Evolutionary conservation across 2,888 invertebrate genomes (phyloP).

Genomic region (Nasonia oneida): DNA sequence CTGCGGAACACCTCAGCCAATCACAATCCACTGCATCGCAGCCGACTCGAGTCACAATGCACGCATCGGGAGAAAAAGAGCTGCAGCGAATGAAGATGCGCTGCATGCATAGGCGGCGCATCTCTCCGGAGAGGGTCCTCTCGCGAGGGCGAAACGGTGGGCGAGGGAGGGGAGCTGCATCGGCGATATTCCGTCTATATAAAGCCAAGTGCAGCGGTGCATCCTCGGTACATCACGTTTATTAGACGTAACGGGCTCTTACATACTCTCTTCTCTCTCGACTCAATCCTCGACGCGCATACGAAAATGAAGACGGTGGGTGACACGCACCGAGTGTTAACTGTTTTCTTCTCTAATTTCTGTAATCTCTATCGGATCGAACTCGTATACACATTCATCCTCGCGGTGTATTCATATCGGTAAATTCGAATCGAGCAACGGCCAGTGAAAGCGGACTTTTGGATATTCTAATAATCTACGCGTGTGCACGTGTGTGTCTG

Average conservation of each 20-base stretch:
- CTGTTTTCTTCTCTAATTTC: background rate
- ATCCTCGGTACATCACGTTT: slow-evolving; percentile 73
- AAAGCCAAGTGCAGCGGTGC: slow-evolving; percentile 73
- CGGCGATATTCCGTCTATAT: slow-evolving; percentile 76
- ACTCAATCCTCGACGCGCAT: slow-evolving; percentile 3
- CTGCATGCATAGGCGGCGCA: background rate
- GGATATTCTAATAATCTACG: background rate
- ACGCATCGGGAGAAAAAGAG: background rate
- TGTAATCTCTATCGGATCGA: background rate
- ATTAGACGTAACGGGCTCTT: slow-evolving; percentile 63
- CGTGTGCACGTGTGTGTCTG: background rate
- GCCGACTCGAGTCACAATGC: no score
- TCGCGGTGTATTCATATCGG: background rate
- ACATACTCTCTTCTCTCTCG: background rate
- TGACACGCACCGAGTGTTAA: slow-evolving; percentile 49
- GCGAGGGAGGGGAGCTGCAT: slow-evolving; percentile 67
- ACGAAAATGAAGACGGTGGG: slow-evolving; percentile 75
- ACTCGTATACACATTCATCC: background rate
- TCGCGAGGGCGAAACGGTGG: slow-evolving; percentile 26
- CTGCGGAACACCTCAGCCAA: no score
- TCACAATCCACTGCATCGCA: no score
- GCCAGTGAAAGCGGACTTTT: background rate
- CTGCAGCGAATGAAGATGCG: background rate
- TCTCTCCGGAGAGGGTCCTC: background rate
- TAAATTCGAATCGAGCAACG: background rate